These are phyloP conservation scores for Drusus annulatus DNA, from an alignment of 1,140 invertebrate species.

Conservation along the genomic window DNA sequence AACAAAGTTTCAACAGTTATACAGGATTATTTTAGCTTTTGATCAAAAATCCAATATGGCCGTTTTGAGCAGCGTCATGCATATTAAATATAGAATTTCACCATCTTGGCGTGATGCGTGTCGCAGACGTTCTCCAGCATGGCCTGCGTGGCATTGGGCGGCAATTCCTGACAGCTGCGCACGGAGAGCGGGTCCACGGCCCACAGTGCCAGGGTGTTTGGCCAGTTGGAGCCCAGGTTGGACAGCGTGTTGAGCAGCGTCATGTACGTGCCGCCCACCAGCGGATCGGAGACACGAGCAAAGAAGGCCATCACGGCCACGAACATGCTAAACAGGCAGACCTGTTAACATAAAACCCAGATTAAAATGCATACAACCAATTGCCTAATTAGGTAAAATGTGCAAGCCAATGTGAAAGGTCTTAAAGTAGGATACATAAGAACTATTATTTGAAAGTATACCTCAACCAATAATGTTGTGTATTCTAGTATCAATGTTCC, in stretches of 20 bases:
- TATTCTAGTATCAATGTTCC: too few species aligned
- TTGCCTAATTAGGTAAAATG: too few species aligned
- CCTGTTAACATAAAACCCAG: constrained; percentile 62
- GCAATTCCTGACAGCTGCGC: constrained; percentile 75
- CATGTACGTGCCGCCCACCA: constrained; percentile 99
- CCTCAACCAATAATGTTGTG: too few species aligned
- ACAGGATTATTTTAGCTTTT: too few species aligned
- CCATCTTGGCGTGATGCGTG: constrained; percentile 63
- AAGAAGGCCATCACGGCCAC: constrained; percentile 81
- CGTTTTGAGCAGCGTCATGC: too few species aligned
- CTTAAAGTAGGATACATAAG: too few species aligned
- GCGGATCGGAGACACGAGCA: constrained; percentile 88
- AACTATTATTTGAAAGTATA: too few species aligned
- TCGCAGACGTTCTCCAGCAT: constrained; percentile 66
- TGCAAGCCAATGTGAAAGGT: too few species aligned
- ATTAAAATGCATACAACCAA: too few species aligned
- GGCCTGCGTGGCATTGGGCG: constrained; percentile 62
- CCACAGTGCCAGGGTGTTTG: constrained; percentile 92
- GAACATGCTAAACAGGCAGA: constrained; percentile 79
- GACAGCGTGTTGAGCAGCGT: constrained; percentile 97
- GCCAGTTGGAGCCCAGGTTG: constrained; percentile 98
- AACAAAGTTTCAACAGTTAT: too few species aligned
- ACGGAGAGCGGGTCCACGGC: constrained; percentile 92
- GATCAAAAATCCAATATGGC: too few species aligned
- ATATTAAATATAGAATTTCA: constrained; percentile 37